Conservation (phyloP, 2,797 vertebrate genomes). For the Sebastes steindachneri region DNA sequence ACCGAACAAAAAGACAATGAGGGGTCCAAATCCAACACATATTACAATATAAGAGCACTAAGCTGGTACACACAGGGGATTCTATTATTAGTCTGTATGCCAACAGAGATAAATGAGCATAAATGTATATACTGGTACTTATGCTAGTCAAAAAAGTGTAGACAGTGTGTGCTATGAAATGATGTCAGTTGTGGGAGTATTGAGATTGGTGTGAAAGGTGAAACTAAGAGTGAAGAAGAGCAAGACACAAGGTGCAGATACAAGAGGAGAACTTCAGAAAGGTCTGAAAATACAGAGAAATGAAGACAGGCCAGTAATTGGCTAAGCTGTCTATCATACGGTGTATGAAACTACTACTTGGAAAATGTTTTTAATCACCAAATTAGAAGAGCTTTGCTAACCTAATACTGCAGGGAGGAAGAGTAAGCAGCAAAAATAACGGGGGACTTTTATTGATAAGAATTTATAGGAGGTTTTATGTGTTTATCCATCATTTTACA, state of each 20-base stretch:
- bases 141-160: background rate
- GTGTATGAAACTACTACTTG: background rate
- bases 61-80: background rate
- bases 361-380: too few relatives aligned
- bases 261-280: conserved; percentile 22
- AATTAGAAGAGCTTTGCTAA: background rate
- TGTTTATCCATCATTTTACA: too few relatives aligned
- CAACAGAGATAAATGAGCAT: background rate
- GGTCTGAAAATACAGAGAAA: conserved; percentile 29
- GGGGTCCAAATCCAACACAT: background rate
- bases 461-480: too few relatives aligned
- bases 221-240: conserved; percentile 20
- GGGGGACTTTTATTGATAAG: background rate
- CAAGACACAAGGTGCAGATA: background rate
- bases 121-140: background rate
- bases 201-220: conserved; percentile 8
- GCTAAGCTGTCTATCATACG: background rate
- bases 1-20: background rate
- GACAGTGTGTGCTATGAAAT: conserved; percentile 22
- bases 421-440: background rate
- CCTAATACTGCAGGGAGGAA: background rate
- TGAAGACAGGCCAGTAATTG: conserved; percentile 3
- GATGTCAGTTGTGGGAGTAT: conserved; percentile 10
- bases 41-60: background rate
- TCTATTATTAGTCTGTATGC: background rate